Base-by-base conservation (phyloP, 2,113 vertebrate genomes). In the Channa maculata region DNA sequence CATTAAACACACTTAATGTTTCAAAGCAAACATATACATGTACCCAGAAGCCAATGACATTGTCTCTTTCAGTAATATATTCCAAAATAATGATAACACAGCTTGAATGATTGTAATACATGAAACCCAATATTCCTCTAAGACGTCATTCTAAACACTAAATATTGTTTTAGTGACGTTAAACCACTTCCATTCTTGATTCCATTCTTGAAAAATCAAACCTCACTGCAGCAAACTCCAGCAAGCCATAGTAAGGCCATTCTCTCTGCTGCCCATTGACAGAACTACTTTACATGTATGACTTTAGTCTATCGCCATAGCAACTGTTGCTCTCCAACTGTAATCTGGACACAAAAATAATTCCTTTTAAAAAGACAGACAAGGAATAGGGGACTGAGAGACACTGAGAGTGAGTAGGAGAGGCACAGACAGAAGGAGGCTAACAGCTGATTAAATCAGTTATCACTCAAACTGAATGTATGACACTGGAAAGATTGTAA, bases 221-320 rank as follows among this genome's bases (percentile, higher is more conserved):
- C 57, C 57, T 75, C 44, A 60, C 64, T 62, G 83, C 55, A 60
- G 79, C 38, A 70, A 66, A 70, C 66, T 66, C 68, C 74, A 65
- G 41, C 57, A 66, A 58, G 43, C 24, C 3, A 10, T 5, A 49
- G 44, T 55, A 64, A 55, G 46, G 71, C 55, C 65, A 82, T 70
- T 65, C 57, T 69, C 71, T 52, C 73, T 59, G 75, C 72, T 65
- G 66, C 78, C 87, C 84, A 75, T 87, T 77, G 73, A 75, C 80
- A 81, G 79, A 77, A 86, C 76, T 83, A 71, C 71, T 82, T 89
- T 85, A 87, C 86, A 90, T 85, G 84, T 62, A 11, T 88, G 89
- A 89, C 91, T 90, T 90, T 80, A 85, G 86, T 86, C 83, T 57
- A 91, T 94, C 90, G 85, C 94, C 92, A 93, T 94, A 91, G 92